A percentile compares a stretch with the other conserved stretches of the same genome.
phyloP scores from a whole-genome alignment of 2,888 invertebrate genomes.

The Merodon equestris region DNA sequence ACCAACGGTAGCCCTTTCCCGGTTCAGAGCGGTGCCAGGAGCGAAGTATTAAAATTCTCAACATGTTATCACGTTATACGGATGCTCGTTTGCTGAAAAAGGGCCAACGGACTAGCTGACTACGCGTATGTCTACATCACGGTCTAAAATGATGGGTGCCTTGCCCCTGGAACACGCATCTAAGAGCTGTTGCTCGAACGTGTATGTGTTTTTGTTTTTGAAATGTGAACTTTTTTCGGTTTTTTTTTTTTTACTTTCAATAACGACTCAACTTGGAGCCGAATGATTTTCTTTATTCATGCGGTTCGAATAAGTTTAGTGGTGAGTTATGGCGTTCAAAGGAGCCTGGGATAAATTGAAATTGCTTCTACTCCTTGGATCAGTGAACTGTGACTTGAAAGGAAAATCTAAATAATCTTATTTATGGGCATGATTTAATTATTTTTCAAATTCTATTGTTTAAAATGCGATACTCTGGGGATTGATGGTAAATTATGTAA shows the following conservation, averaged over 20 bases:
- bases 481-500: too few relatives aligned
- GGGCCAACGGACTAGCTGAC: conserved; percentile 7
- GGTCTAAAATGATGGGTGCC: conserved; percentile 46
- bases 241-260: too few relatives aligned
- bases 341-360: too few relatives aligned
- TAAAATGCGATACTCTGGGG: too few relatives aligned
- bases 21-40: conserved; percentile 18
- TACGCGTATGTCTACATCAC: neutral
- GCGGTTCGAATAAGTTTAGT: conserved; percentile 4
- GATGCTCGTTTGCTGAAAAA: conserved; percentile 22
- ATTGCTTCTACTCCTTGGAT: too few relatives aligned
- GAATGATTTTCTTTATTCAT: neutral
- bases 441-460: neutral
- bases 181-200: conserved; percentile 44
- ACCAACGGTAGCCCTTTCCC: conserved; percentile 40
- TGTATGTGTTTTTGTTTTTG: conserved; percentile 43
- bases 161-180: conserved; percentile 45
- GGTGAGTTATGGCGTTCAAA: neutral
- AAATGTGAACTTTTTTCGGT: conserved; percentile 46
- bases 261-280: conserved; percentile 6
- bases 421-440: neutral
- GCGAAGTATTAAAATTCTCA: conserved; percentile 63
- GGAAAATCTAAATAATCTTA: conserved; percentile 1
- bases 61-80: conserved; percentile 58
- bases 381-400: conserved; percentile 12